phyloP scores from a whole-genome alignment of 2,888 invertebrate species.

The Meandrusa payeni region DNA sequence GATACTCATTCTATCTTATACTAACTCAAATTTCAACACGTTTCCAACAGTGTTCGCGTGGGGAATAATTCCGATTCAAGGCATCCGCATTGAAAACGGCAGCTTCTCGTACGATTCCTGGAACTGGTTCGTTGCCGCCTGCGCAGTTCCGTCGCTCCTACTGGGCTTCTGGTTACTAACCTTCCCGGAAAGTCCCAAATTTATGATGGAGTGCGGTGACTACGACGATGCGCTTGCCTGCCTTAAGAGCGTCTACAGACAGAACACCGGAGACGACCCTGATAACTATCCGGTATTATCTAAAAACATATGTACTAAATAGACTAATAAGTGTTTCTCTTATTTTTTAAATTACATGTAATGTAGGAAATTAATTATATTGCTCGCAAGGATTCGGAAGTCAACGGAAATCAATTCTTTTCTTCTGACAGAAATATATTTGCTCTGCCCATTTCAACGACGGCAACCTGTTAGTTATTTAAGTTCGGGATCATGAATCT shows the following conservation, averaged over 20 bases:
- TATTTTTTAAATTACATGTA: too few relatives aligned
- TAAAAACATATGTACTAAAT: too few relatives aligned
- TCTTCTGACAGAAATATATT: too few relatives aligned
- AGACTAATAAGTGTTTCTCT: too few relatives aligned
- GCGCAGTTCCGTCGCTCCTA: constrained; percentile 85
- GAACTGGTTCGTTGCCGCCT: constrained; percentile 90
- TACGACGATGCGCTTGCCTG: constrained; percentile 87
- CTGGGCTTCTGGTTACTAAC: constrained; percentile 86
- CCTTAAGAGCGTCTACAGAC: constrained; percentile 84
- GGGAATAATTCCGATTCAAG: constrained; percentile 86
- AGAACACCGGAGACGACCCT: constrained; percentile 86
- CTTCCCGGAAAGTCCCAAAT: constrained; percentile 92
- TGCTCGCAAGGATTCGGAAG: too few relatives aligned
- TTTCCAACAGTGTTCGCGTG: constrained; percentile 84
- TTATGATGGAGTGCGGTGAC: constrained; percentile 89
- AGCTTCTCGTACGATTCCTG: constrained; percentile 87
- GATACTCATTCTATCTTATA: too few relatives aligned
- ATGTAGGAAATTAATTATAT: too few relatives aligned
- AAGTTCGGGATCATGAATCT: too few relatives aligned
- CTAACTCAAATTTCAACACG: too few relatives aligned
- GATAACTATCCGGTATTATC: constrained; percentile 86
- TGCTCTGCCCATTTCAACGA: too few relatives aligned
- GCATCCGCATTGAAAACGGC: constrained; percentile 79
- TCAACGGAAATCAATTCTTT: too few relatives aligned
- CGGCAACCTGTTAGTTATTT: too few relatives aligned